Evolutionary conservation across 1,140 invertebrate genomes (phyloP), one percentile per base, ranked within the genome.

Genomic region (Idris sp.): DNA sequence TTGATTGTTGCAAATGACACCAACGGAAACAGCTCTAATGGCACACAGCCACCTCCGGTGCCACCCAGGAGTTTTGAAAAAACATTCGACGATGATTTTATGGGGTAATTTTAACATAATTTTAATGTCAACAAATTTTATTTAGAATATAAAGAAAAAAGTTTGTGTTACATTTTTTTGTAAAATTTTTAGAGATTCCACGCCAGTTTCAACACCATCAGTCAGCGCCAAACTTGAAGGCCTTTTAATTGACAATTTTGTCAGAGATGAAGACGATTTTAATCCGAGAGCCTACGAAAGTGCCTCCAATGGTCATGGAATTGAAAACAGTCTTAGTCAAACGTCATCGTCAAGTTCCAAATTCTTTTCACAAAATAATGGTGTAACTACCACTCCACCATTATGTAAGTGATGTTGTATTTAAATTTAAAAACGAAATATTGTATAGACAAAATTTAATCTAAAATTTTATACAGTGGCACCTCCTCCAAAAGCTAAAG

Each of bases 181-280:
- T 59, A 33, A 8, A 11, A 18, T 22, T 22, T 22, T 22, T 22
- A 86, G 76, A 31, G 81, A 87, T 38, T 71, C 79, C 14, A 67
- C 83, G 13, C 73, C 84, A 26, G 89, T 89, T 62, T 56, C 69
- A 13, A 73, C 71, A 58, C 92, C 93, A 54, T 87, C 90, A 15
- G 91, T 94, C 33, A 94, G 93, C 40, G 92, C 93, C 4, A 93
- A 94, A 86, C 87, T 95, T 51, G 94, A 96, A 85, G 95, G 94
- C 65, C 86, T 96, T 16, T 81, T 96, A 0, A 89, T 97, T 71
- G 93, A 95, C 80, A 93, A 95, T 81, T 92, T 94, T 31, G 93
- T 95, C 18, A 62, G 62, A 74, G 77, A 95, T 75, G 74, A 73
- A 4, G 87, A 89, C 67, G 90, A 92, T 83, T 95, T 95, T 77